Percentiles rank a stretch among this genome's conserved stretches.
Evolutionary conservation across 2,797 vertebrate species (phyloP).

Genomic region (Neomorphus geoffroyi): DNA sequence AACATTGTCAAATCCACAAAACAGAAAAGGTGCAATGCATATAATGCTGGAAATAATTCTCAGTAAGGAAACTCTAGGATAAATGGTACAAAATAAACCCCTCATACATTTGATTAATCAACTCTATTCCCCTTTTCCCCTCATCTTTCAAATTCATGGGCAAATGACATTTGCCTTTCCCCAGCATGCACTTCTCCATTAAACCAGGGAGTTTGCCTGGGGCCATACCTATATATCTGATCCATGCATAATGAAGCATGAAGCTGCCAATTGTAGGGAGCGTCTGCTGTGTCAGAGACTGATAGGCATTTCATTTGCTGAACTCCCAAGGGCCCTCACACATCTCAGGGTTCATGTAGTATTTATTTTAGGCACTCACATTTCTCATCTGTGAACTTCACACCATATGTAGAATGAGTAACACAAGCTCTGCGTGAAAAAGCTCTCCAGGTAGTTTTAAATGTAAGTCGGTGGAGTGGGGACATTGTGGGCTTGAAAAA

Average conservation of each 20-base stretch:
- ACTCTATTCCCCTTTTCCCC: not conserved
- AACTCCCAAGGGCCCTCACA: slow-evolving; percentile 73
- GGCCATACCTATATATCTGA: slow-evolving; percentile 84
- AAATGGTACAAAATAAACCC: not conserved
- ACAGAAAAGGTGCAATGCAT: not conserved
- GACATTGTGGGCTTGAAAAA: slow-evolving; percentile 7
- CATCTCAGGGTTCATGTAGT: slow-evolving; percentile 83
- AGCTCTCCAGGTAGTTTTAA: slow-evolving; percentile 66
- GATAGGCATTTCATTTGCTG: slow-evolving; percentile 90
- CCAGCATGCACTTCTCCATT: slow-evolving; percentile 61
- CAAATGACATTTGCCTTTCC: slow-evolving; percentile 61
- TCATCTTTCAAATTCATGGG: slow-evolving; percentile 58
- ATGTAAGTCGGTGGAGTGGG: slow-evolving; percentile 26
- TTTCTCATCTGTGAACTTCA: slow-evolving; percentile 82
- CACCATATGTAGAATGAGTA: slow-evolving; percentile 76
- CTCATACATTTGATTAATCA: slow-evolving; percentile 38
- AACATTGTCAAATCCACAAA: not conserved
- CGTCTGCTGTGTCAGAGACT: slow-evolving; percentile 88
- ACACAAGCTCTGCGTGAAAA: slow-evolving; percentile 53
- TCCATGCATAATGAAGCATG: slow-evolving; percentile 88
- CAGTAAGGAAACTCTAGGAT: not conserved
- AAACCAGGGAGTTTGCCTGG: slow-evolving; percentile 77
- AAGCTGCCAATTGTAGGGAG: slow-evolving; percentile 86
- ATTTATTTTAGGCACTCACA: slow-evolving; percentile 74
- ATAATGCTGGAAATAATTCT: not conserved